phyloP scores from a whole-genome alignment of 2,888 invertebrate species.

The Nemotelus pantherinus region DNA sequence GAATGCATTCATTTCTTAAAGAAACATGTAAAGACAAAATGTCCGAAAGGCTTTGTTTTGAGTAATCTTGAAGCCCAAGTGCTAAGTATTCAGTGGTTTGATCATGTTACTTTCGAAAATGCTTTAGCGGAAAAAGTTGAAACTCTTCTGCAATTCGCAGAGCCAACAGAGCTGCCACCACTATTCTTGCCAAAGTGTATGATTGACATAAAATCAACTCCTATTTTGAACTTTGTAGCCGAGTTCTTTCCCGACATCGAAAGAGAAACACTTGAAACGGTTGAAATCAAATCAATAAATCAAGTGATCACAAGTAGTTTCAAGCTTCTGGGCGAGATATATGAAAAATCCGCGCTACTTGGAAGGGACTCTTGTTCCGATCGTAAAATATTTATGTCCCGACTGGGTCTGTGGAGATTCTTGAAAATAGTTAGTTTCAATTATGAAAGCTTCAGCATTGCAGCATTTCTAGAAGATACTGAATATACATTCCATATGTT shows the following conservation, averaged over 20 bases:
- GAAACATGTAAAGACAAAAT: background rate
- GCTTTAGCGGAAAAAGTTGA: background rate
- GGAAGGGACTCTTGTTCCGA: background rate
- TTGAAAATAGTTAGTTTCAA: background rate
- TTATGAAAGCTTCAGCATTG: constrained; percentile 11
- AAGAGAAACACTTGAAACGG: background rate
- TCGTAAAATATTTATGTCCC: constrained; percentile 3
- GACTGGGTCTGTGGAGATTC: constrained; percentile 46
- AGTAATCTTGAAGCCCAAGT: background rate
- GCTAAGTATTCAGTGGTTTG: background rate
- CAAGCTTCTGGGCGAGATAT: constrained; percentile 11
- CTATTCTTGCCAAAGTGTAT: constrained; percentile 42
- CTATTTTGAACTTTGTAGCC: constrained; percentile 20
- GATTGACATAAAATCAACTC: constrained; percentile 27
- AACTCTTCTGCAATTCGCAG: background rate
- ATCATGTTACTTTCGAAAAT: background rate
- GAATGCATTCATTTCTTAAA: background rate
- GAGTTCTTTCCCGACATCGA: constrained; percentile 16
- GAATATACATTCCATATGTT: constrained; percentile 31
- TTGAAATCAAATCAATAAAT: constrained; percentile 37
- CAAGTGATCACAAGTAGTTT: constrained; percentile 35
- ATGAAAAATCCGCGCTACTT: constrained; percentile 29
- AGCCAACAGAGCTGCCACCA: background rate
- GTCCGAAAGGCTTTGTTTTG: too few relatives aligned
- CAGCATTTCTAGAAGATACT: constrained; percentile 25